Conservation (phyloP, 2,113 vertebrate genomes). For the Microtus richardsoni region DNA sequence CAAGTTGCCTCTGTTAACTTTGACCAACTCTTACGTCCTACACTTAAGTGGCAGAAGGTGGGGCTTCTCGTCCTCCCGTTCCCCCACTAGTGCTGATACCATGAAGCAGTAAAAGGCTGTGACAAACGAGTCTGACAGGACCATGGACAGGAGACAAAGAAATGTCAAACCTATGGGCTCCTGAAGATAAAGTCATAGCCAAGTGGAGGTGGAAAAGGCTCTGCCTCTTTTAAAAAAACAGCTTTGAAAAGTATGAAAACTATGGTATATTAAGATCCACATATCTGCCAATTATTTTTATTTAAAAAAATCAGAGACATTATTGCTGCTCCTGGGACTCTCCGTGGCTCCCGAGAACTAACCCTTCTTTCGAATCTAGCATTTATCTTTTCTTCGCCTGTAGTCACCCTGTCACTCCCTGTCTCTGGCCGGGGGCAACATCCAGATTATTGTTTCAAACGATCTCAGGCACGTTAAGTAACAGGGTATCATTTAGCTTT, state of each 20-base stretch:
- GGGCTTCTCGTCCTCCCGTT: neutral
- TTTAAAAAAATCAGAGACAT: neutral
- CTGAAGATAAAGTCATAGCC: neutral
- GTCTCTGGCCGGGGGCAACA: neutral
- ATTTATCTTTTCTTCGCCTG: neutral
- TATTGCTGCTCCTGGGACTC: neutral
- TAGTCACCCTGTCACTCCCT: neutral
- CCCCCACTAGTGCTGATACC: neutral
- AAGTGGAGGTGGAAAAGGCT: neutral
- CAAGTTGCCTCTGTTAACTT: slow-evolving; percentile 28
- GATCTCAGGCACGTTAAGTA: neutral
- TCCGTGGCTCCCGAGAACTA: neutral
- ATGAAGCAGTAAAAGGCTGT: neutral
- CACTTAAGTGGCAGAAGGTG: neutral
- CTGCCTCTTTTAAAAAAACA: neutral
- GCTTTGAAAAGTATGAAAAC: neutral
- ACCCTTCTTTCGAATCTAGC: neutral
- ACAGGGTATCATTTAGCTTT: neutral
- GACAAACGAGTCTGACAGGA: neutral
- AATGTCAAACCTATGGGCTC: neutral
- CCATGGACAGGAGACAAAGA: neutral
- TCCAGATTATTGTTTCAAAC: slow-evolving; percentile 3
- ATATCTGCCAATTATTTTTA: neutral
- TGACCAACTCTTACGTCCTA: neutral
- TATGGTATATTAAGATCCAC: slow-evolving; percentile 4